Base-by-base conservation (phyloP, 2,888 invertebrate genomes). In the Prionchulus punctatus region DNA sequence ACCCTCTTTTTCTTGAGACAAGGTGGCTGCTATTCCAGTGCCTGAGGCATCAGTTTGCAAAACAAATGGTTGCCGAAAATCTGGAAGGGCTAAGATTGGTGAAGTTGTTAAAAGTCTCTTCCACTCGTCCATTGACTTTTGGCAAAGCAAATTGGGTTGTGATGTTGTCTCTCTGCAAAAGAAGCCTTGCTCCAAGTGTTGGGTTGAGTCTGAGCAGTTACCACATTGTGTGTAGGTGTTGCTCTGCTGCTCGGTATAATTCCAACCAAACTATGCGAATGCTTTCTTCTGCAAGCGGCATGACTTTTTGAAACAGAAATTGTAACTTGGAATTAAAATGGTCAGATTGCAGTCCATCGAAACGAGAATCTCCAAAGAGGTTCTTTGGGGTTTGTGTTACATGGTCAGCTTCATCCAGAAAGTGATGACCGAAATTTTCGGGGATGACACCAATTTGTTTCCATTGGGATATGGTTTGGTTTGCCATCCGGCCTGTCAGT, bases 41-140 rank as follows among this genome's bases (percentile, higher is more conserved):
- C 50, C 50, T 49, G 50, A 49, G 4, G 55, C 55, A 27, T 55
- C 55, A 30, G 23, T 47, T 31, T 50, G 51, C 12, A 55, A 21
- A 21, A 48, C 21, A 30, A 25, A 55, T 15, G 49, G 42, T 30
- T 57, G 2, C 23, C 2, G 45, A 43, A 57, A 57, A 42, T 56
- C 57, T 3, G 56, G 56, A 43, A 43, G 31, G 2, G 36, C 43
- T 23, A 56, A 30, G 12, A 56, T 18, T 4, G 55, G 55, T n/a
- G 31, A 55, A 2, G 4, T n/a, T 12, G 30, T 25, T 15, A 57
- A 36, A 4, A n/a, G 15, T 30, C 31, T n/a, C 30, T 56, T 57
- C n/a, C 47, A 25, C 2, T 7, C n/a, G n/a, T n/a, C n/a, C n/a
- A n/a, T n/a, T n/a, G n/a, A n/a, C n/a, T n/a, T n/a, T n/a, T n/a